These are phyloP conservation scores for Pampus argenteus DNA, from an alignment of 2,797 vertebrate genomes.

Conservation along the genomic window DNA sequence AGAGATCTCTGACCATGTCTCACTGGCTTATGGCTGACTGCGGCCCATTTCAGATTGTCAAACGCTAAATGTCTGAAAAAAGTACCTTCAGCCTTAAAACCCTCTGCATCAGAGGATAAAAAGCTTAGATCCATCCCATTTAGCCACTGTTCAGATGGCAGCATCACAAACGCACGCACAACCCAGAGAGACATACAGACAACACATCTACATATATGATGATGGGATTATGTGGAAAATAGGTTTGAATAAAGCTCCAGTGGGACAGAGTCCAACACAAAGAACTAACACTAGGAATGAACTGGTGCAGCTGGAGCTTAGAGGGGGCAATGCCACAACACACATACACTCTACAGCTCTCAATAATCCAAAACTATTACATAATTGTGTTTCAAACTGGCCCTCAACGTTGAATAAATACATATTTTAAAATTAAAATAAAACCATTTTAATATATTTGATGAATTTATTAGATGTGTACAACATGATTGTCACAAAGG, in stretches of 20 bases:
- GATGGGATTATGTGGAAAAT: conserved; percentile 73
- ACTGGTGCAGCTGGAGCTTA: conserved; percentile 74
- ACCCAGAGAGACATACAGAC: conserved; percentile 46
- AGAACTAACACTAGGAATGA: conserved; percentile 51
- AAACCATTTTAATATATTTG: background rate
- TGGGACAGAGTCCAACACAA: conserved; percentile 73
- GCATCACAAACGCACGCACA: conserved; percentile 36
- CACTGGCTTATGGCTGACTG: conserved; percentile 20
- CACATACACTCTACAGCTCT: conserved; percentile 31
- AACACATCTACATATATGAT: conserved; percentile 64
- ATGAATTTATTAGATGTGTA: background rate
- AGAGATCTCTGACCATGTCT: conserved; percentile 10
- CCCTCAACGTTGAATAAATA: conserved; percentile 21
- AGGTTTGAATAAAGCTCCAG: conserved; percentile 75
- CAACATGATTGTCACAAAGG: background rate
- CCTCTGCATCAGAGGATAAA: conserved; percentile 74
- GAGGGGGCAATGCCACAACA: conserved; percentile 45
- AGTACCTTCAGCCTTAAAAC: conserved; percentile 60
- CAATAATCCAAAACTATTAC: conserved; percentile 71
- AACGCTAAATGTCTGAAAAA: conserved; percentile 58
- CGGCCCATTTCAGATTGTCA: conserved; percentile 52
- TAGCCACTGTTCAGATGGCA: conserved; percentile 62
- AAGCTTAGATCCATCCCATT: conserved; percentile 77
- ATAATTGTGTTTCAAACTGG: conserved; percentile 52
- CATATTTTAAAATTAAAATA: conserved; percentile 14